Evolutionary conservation across 1,140 invertebrate genomes (phyloP).

Genomic region (Trichonephila inaurata): DNA sequence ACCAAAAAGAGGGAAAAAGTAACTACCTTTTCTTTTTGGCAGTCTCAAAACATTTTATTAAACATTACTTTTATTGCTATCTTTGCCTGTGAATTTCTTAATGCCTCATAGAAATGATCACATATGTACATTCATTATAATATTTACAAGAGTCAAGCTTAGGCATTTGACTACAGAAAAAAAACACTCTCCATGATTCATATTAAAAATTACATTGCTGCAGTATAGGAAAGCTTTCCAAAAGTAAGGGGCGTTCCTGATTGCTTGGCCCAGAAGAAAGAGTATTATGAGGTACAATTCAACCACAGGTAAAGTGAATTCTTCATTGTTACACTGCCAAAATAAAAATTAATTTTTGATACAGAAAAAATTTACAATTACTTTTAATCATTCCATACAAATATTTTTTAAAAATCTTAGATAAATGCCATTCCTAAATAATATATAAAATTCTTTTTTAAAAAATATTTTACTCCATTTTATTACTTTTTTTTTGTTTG

Average conservation of each 20-base stretch:
- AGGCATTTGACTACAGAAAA: neutral
- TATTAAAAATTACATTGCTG: neutral
- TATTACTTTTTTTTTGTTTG: too few species aligned
- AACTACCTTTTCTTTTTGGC: neutral
- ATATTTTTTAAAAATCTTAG: too few species aligned
- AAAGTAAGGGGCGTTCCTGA: neutral
- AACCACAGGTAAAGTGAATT: neutral
- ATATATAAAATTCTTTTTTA: too few species aligned
- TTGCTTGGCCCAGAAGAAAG: neutral
- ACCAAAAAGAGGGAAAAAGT: neutral
- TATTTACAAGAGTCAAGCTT: conserved; percentile 7
- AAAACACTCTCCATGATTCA: neutral
- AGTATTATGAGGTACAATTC: neutral
- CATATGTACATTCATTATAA: conserved; percentile 1
- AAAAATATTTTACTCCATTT: too few species aligned
- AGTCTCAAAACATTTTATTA: neutral
- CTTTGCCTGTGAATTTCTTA: neutral
- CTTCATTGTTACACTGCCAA: neutral
- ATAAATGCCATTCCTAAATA: too few species aligned
- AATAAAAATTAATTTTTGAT: too few species aligned
- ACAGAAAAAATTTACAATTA: too few species aligned
- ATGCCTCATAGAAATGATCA: conserved; percentile 15
- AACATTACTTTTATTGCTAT: neutral
- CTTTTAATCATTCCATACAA: too few species aligned
- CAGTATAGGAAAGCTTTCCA: neutral